phyloP scores from a whole-genome alignment of 1,140 invertebrate genomes.

The Drosophila bifasciata region DNA sequence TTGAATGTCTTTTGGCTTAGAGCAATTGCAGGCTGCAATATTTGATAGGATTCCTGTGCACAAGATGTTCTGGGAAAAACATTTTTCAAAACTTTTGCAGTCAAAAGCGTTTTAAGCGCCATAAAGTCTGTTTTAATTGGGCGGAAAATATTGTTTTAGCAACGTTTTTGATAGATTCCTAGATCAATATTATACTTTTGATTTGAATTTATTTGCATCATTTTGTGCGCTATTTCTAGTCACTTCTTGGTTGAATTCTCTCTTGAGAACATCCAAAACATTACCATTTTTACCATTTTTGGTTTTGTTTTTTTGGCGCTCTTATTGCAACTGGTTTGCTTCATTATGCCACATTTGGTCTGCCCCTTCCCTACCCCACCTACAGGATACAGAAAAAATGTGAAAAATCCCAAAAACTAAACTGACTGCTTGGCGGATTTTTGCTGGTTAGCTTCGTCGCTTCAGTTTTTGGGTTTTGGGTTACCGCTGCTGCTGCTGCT shows the following conservation, averaged over 20 bases:
- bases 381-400: not conserved
- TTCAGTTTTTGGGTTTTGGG: constrained; percentile 28
- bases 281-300: constrained; percentile 17
- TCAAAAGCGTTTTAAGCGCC: not conserved
- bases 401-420: constrained; percentile 31
- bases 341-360: constrained; percentile 62
- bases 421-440: constrained; percentile 57
- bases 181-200: too few species aligned
- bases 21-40: constrained; percentile 45
- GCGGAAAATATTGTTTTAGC: too few species aligned
- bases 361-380: constrained; percentile 4
- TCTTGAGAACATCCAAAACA: not conserved
- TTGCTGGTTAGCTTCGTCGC: constrained; percentile 50
- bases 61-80: constrained; percentile 17
- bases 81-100: too few species aligned
- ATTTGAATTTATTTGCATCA: too few species aligned
- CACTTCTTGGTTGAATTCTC: not conserved
- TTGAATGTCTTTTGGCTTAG: constrained; percentile 56
- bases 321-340: constrained; percentile 41
- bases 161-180: too few species aligned
- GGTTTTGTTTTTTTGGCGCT: constrained; percentile 45
- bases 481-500: constrained; percentile 2
- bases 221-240: too few species aligned
- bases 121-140: not conserved
- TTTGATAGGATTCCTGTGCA: constrained; percentile 22